Conservation (phyloP, 1,140 invertebrate species). For the Hyles euphorbiae region DNA sequence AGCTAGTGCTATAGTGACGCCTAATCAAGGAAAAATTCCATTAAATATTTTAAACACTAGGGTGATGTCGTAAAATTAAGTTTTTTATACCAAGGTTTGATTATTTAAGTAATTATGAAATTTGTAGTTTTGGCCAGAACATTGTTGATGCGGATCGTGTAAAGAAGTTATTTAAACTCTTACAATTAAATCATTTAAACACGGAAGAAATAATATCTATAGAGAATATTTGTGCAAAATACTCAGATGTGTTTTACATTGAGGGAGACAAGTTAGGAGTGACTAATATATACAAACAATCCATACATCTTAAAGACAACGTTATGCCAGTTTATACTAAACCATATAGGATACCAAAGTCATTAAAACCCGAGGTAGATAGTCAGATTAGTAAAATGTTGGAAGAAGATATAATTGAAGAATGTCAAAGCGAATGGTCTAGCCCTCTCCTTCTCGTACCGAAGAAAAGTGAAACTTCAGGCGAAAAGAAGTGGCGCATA, state of each 20-base stretch:
- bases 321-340: not conserved
- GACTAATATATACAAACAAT: not conserved
- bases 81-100: no score
- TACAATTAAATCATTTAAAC: not conserved
- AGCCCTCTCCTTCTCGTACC: constrained; percentile 1
- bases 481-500: constrained; percentile 2
- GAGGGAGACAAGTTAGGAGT: not conserved
- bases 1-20: no score
- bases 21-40: no score
- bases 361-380: not conserved
- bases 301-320: not conserved
- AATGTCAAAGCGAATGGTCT: constrained; percentile 6
- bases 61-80: no score
- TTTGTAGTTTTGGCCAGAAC: no score
- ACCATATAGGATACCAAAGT: not conserved
- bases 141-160: not conserved
- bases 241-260: not conserved
- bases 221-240: not conserved
- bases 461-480: not conserved
- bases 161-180: not conserved
- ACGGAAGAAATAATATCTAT: not conserved
- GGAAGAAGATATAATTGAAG: constrained; percentile 2
- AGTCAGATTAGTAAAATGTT: not conserved
- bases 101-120: no score
- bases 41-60: no score